These are phyloP conservation scores for Saguinus midas DNA, from an alignment of 2,113 vertebrate species.

Conservation along the genomic window DNA sequence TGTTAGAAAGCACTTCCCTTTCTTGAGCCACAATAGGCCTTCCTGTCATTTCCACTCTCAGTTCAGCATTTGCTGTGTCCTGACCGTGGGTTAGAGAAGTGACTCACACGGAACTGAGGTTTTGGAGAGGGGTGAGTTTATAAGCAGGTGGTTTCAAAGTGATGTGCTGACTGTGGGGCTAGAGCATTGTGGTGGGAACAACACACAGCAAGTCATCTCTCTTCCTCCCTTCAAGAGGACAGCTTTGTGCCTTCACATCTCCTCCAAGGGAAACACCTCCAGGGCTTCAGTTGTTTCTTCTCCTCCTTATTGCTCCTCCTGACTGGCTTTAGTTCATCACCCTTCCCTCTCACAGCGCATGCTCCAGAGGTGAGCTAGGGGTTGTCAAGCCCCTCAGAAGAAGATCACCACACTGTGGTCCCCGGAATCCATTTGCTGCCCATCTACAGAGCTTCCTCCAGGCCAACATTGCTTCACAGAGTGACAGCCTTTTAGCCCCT, in stretches of 20 bases:
- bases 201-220: neutral
- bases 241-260: neutral
- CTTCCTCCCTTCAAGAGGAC: constrained; percentile 32
- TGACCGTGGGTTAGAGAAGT: neutral
- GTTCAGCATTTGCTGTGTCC: constrained; percentile 19
- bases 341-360: neutral
- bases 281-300: neutral
- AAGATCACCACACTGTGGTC: neutral
- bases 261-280: constrained; percentile 4
- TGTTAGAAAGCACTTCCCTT: constrained; percentile 55
- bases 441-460: neutral
- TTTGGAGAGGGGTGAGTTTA: neutral
- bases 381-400: neutral
- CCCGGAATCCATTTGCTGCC: neutral
- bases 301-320: neutral
- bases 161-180: neutral
- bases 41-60: neutral
- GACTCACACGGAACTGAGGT: neutral
- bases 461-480: neutral
- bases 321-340: neutral
- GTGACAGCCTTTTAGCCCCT: neutral
- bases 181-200: neutral
- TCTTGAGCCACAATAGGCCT: neutral
- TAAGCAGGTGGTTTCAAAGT: constrained; percentile 29
- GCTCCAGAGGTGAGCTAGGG: neutral